Evolutionary conservation across 2,113 vertebrate genomes (phyloP).

Genomic region (Actenoides hombroni): DNA sequence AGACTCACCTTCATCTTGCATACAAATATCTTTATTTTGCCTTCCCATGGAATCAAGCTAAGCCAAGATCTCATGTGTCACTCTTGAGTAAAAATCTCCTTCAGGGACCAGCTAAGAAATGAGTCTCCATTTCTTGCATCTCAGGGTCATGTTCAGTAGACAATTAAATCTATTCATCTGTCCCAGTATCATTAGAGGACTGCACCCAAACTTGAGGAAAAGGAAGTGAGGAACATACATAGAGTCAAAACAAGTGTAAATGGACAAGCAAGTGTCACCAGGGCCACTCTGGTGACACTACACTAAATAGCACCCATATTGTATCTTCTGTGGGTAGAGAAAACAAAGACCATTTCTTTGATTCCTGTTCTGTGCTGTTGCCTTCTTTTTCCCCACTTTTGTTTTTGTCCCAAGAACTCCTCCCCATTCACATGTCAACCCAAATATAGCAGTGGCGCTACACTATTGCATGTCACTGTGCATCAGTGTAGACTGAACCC

Average conservation of each 20-base stretch:
- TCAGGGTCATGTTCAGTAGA: background rate
- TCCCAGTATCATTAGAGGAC: background rate
- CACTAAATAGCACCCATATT: background rate
- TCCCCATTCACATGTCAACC: background rate
- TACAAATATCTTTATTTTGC: background rate
- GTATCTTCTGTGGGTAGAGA: background rate
- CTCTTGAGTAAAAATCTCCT: background rate
- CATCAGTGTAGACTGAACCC: background rate
- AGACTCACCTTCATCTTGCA: background rate
- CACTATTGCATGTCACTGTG: background rate
- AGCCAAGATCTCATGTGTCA: background rate
- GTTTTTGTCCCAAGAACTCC: background rate
- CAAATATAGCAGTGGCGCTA: background rate
- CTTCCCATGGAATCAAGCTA: conserved; percentile 12
- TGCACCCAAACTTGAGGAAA: background rate
- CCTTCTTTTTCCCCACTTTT: background rate
- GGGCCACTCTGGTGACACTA: background rate
- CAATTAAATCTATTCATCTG: background rate
- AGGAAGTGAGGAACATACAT: background rate
- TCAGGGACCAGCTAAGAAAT: background rate
- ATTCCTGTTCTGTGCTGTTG: background rate
- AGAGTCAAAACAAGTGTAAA: background rate
- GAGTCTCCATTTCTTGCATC: background rate
- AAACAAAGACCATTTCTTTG: background rate
- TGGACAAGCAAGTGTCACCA: background rate